Evolutionary conservation across 2,888 invertebrate species (phyloP).

Genomic region (Idaea dimidiata): DNA sequence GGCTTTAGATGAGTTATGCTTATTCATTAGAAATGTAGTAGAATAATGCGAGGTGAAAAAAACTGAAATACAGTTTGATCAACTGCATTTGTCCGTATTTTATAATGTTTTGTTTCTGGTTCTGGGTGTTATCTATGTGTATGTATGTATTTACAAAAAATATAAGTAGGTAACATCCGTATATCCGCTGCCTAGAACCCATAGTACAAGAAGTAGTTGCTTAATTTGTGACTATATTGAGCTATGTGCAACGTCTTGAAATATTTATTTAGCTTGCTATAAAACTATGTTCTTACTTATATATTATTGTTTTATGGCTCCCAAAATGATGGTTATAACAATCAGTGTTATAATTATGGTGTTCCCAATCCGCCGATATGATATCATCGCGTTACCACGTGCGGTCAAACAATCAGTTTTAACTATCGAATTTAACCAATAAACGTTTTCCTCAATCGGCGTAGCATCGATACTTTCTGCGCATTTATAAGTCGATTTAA

Average conservation of each 20-base stretch:
- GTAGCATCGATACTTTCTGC: conserved; percentile 59
- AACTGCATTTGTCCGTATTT: too few relatives aligned
- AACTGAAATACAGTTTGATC: too few relatives aligned
- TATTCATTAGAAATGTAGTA: background rate
- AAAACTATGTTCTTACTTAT: background rate
- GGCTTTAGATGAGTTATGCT: background rate
- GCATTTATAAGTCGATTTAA: conserved; percentile 68
- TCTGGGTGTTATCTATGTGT: too few relatives aligned
- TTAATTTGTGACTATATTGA: too few relatives aligned
- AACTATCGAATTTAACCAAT: conserved; percentile 41
- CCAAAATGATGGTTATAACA: conserved; percentile 1
- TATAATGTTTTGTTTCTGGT: too few relatives aligned
- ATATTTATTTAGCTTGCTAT: background rate
- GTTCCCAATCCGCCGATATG: conserved; percentile 21
- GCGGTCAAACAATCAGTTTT: conserved; percentile 40
- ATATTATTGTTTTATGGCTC: background rate
- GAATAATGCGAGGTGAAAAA: too few relatives aligned
- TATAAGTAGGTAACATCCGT: too few relatives aligned
- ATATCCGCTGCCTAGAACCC: too few relatives aligned
- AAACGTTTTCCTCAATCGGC: conserved; percentile 57
- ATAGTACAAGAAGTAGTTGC: too few relatives aligned
- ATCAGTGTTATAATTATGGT: background rate
- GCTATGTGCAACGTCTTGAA: background rate
- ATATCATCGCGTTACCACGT: conserved; percentile 40
- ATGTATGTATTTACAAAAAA: too few relatives aligned